Evolutionary conservation across 2,797 vertebrate species (phyloP), one percentile per base, ranked within the genome.

Genomic region (Rhincodon typus): DNA sequence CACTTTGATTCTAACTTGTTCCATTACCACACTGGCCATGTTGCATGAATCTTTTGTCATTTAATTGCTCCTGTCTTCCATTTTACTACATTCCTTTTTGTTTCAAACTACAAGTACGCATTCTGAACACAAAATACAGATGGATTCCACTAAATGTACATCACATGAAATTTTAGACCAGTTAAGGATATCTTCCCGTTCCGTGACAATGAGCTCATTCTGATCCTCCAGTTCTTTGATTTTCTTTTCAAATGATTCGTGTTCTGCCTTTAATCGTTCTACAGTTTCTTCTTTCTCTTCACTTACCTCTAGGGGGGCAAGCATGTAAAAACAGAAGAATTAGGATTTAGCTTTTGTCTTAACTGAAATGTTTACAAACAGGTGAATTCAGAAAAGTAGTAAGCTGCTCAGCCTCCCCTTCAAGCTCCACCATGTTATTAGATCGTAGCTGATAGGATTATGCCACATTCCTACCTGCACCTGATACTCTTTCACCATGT

Each of bases 251-350:
- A 99, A 99, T 0, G 98, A 98, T 96, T 98, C 98, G 96, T 99
- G 99, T 96, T 99, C 98, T 34, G 98, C 97, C 97, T 98, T 98
- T 96, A 99, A 97, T 0, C 98, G 98, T 96, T 98, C 98, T 96
- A 98, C 98, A 0, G 99, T 99, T 97, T 98, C 98, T 94, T 99
- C 99, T 96, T 99, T 99, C 97, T 99, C 99, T 97, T 99, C 99
- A 27, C 98, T 99, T 96, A 99, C 98, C 98, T 97, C 99, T 99
- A 57, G 13, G 19, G 21, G 57, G 46, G 53, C 3, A 90, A 69
- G 62, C 17, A 67, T 67, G 42, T 38, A 67, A 93, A 72, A 94
- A 90, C 87, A 62, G 12, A 91, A 91, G 53, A 66, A 46, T 46
- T 72, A 94, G 38, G 3, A 46, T 94, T 94, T 69, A 94, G 23